These are phyloP conservation scores for Chorisops tibialis DNA, from an alignment of 2,888 invertebrate genomes.

Conservation along the genomic window DNA sequence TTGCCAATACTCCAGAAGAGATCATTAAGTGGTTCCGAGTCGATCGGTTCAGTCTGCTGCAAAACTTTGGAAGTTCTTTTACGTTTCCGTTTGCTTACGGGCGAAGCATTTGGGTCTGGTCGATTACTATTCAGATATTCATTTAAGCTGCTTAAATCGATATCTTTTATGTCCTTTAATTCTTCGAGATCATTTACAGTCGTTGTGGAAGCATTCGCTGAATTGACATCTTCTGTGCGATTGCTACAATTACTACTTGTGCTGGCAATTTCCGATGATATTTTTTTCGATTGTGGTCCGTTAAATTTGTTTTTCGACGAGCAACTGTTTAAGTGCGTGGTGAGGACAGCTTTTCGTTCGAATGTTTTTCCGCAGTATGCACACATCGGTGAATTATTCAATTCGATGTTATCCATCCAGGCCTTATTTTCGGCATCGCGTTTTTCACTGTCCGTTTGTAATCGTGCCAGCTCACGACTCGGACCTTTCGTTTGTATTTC, in stretches of 20 bases:
- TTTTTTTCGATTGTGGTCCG: constrained; percentile 7
- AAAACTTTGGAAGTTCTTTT: constrained; percentile 33
- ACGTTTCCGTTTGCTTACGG: constrained; percentile 25
- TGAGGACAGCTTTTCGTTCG: constrained; percentile 68
- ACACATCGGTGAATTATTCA: constrained; percentile 57
- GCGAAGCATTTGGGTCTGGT: neutral
- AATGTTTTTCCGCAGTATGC: constrained; percentile 66
- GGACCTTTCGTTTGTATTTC: constrained; percentile 53
- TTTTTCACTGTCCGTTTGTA: constrained; percentile 36
- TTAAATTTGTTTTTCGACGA: constrained; percentile 49
- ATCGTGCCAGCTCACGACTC: constrained; percentile 45
- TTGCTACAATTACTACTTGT: neutral
- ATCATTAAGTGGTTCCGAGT: constrained; percentile 40
- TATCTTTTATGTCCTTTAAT: constrained; percentile 7
- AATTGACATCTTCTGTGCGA: constrained; percentile 4
- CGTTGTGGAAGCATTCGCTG: neutral
- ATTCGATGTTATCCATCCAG: constrained; percentile 66
- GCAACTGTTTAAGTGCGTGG: constrained; percentile 69
- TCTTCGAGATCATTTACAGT: constrained; percentile 9
- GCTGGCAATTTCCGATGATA: neutral
- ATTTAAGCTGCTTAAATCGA: constrained; percentile 6
- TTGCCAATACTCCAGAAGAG: constrained; percentile 46
- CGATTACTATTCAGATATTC: neutral
- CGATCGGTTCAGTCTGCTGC: constrained; percentile 29
- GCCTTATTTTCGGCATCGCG: constrained; percentile 47